Evolutionary conservation across 2,113 vertebrate genomes (phyloP), one percentile per base, ranked within the genome.

Genomic region (Cyrtonyx montezumae): DNA sequence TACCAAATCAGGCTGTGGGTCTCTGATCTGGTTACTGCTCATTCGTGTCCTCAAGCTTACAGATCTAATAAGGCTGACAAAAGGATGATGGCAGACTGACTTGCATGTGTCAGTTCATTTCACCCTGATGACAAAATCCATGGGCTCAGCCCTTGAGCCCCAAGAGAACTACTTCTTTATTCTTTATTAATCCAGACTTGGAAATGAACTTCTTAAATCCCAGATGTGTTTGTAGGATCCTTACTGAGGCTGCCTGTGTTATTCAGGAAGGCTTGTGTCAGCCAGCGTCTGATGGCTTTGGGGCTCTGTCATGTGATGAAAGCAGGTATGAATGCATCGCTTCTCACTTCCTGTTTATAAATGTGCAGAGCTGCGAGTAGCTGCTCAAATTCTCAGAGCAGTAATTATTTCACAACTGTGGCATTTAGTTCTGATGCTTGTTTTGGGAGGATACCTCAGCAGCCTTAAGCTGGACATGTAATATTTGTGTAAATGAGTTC

Each of bases 321-420:
- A 85, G 91, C 92, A 92, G 95, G 96, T 95, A 93, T 83, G 94
- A 94, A 95, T 78, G 79, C 89, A 71, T 67, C 82, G 84, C 93
- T 88, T 94, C 84, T 83, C 51, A 36, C 95, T 96, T 96, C 95
- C 95, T 95, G 94, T 96, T 92, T 95, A 93, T 96, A 94, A 71
- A 90, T 70, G 71, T 70, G 84, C 42, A 40, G 88, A 92, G 84
- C 81, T 93, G 69, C 84, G 30, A 92, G 93, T 45, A 76, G 90
- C 82, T 0, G 1, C 87, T 94, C 61, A 68, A 80, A 95, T 78
- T 58, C 90, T 86, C 83, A 79, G 68, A 84, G 92, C 83, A 78
- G 80, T 91, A 91, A 96, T 96, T 96, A 95, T 95, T 96, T 96
- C 96, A 95, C 88, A 95, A 86, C 90, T 65, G 70, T 66, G 77